Evolutionary conservation across 2,113 vertebrate genomes (phyloP).

Genomic region (Anoplopoma fimbria): DNA sequence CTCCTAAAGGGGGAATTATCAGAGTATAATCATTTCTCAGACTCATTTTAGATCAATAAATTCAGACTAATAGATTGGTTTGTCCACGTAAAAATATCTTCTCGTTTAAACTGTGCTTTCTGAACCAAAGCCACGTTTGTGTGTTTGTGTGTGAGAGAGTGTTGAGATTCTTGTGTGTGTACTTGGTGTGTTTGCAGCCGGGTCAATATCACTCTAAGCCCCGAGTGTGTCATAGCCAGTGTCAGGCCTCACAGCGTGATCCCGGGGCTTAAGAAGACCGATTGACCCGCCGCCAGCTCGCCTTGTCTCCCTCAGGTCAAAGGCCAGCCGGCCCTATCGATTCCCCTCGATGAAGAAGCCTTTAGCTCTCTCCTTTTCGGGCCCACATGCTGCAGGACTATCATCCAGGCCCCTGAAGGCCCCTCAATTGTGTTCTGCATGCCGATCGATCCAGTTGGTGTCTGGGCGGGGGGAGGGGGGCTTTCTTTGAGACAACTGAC

Average conservation of each 20-base stretch:
- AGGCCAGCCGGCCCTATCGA: slow-evolving; percentile 83
- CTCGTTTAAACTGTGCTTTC: not conserved
- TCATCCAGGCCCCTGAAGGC: slow-evolving; percentile 63
- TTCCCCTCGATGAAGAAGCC: slow-evolving; percentile 73
- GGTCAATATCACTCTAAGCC: slow-evolving; percentile 76
- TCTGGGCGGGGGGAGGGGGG: slow-evolving; percentile 69
- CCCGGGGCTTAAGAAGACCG: slow-evolving; percentile 69
- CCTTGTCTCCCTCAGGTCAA: slow-evolving; percentile 79
- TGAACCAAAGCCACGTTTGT: not conserved
- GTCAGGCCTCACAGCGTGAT: slow-evolving; percentile 82
- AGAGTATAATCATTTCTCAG: slow-evolving; percentile 1
- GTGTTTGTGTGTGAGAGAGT: slow-evolving; percentile 9
- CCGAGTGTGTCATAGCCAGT: slow-evolving; percentile 75
- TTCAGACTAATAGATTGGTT: not conserved
- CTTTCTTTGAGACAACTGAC: slow-evolving; percentile 83
- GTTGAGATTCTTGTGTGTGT: slow-evolving; percentile 38
- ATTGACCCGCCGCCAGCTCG: slow-evolving; percentile 70
- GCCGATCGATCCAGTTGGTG: slow-evolving; percentile 80
- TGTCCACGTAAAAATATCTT: not conserved
- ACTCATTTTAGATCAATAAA: slow-evolving; percentile 24
- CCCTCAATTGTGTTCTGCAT: slow-evolving; percentile 72
- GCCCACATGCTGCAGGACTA: slow-evolving; percentile 72
- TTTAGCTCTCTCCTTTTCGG: slow-evolving; percentile 67
- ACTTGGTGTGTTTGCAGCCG: slow-evolving; percentile 50
- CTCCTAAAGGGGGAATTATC: slow-evolving; percentile 30